Percentiles rank a stretch among this genome's conserved stretches.
Conservation (phyloP, 1,140 invertebrate genomes). For the Olivierus martensii region DNA sequence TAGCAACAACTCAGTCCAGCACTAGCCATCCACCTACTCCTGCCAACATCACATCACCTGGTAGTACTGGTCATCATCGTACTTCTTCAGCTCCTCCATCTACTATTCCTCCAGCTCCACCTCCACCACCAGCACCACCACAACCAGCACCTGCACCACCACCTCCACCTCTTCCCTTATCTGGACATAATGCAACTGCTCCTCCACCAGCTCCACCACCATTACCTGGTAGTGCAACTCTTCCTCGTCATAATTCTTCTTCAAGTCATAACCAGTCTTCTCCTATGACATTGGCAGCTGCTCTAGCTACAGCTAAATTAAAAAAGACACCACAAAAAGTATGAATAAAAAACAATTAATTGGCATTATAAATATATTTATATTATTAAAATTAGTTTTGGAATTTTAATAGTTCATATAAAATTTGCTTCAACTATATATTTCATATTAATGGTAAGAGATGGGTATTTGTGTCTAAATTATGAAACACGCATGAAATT, state of each 20-base stretch:
- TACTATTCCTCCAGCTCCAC: conserved; percentile 20
- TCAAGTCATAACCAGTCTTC: neutral
- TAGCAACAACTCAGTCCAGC: conserved; percentile 1
- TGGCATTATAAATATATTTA: too few species aligned
- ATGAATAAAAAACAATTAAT: too few species aligned
- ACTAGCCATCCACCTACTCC: conserved; percentile 6
- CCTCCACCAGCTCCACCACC: conserved; percentile 34
- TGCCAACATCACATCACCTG: conserved; percentile 7
- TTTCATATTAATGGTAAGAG: too few species aligned
- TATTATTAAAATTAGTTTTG: neutral
- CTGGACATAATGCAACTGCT: conserved; percentile 23
- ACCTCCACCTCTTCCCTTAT: conserved; percentile 19
- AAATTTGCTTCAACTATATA: too few species aligned
- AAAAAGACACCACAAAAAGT: conserved; percentile 40
- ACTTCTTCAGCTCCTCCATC: neutral
- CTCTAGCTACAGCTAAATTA: conserved; percentile 67
- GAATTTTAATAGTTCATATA: neutral
- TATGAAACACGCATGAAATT: neutral
- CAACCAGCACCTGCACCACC: conserved; percentile 32
- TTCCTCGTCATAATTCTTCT: neutral
- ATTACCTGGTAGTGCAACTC: conserved; percentile 9
- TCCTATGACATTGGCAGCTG: conserved; percentile 56
- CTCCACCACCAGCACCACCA: conserved; percentile 28
- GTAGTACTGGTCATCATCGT: conserved; percentile 9
- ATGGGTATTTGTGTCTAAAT: neutral